Evolutionary conservation across 2,797 vertebrate genomes (phyloP), one percentile per base, ranked within the genome.

Genomic region (Lagorchestes hirsutus): DNA sequence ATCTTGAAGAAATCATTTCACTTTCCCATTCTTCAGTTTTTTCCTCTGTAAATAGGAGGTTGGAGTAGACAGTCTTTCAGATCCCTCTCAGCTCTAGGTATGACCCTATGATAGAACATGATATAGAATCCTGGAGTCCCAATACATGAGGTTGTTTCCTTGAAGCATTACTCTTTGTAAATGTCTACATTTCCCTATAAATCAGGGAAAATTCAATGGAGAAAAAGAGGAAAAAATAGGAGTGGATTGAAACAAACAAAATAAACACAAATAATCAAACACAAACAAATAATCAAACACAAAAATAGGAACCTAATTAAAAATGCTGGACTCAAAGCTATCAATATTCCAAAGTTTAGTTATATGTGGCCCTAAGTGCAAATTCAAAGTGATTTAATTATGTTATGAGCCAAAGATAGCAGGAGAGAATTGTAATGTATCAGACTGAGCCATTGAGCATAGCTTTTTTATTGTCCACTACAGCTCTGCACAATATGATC

Each of bases 71-170:
- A 5, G 40, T 3, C 24, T 46, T 87, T 50, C 40, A 87, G 22
- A 24, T 87, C 22, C 40, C 40, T 87, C 9, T 74, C 67, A 40
- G 40, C 22, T 50, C 40, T 87, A 87, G 22, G 27, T 50, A 50
- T 50, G 2, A 87, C 40, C 74, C 40, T 50, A 11, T 87, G 9
- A 27, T 46, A 87, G 40, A 31, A 16, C 29, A 92, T 91, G 18
- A 96, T 93, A 93, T 92, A 82, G 40, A 94, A 96, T 93, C 22
- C 11, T 13, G 13, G 18, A 91, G 0, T 55, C 92, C 40, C 29
- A 10, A 40, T 92, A 95, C 5, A 74, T 5, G 92, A 0, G 14
- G 0, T 0, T 93, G 92, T 95, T 58, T 90, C 54, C n/a, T 40
- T n/a, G 58, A 93, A 97, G 92, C 34, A 28, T 67, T 94, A 54